Conservation (phyloP, 2,888 invertebrate species). For the Bellardia bayeri region DNA sequence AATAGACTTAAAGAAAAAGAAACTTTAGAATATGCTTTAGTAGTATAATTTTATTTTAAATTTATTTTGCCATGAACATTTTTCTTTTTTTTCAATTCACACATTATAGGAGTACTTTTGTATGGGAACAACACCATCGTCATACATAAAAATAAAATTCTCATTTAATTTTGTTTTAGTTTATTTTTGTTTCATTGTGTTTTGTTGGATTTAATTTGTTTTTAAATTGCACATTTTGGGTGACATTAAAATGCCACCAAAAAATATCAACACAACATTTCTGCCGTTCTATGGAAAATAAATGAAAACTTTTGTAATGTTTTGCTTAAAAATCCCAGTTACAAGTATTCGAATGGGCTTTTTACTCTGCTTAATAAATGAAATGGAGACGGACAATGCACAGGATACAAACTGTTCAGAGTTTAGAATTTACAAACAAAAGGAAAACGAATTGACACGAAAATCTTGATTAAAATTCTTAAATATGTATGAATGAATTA, state of each 20-base stretch:
- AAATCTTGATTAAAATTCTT: slow-evolving; percentile 83
- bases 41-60: too few relatives aligned
- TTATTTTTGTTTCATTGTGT: background rate
- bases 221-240: slow-evolving; percentile 79
- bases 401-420: background rate
- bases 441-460: slow-evolving; percentile 72
- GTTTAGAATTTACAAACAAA: slow-evolving; percentile 17
- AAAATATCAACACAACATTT: slow-evolving; percentile 82
- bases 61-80: too few relatives aligned
- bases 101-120: too few relatives aligned
- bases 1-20: too few relatives aligned
- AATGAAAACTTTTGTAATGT: slow-evolving; percentile 43
- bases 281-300: slow-evolving; percentile 69
- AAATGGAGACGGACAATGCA: background rate
- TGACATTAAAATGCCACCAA: slow-evolving; percentile 81
- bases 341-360: background rate
- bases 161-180: slow-evolving; percentile 2
- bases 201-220: slow-evolving; percentile 76
- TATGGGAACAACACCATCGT: too few relatives aligned
- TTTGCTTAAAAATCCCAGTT: slow-evolving; percentile 22
- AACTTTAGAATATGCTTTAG: too few relatives aligned
- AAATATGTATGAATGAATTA: slow-evolving; percentile 82
- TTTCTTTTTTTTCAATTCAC: too few relatives aligned
- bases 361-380: slow-evolving; percentile 17
- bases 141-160: background rate